Conservation (phyloP, 2,113 vertebrate species). For the Mungos mungo region DNA sequence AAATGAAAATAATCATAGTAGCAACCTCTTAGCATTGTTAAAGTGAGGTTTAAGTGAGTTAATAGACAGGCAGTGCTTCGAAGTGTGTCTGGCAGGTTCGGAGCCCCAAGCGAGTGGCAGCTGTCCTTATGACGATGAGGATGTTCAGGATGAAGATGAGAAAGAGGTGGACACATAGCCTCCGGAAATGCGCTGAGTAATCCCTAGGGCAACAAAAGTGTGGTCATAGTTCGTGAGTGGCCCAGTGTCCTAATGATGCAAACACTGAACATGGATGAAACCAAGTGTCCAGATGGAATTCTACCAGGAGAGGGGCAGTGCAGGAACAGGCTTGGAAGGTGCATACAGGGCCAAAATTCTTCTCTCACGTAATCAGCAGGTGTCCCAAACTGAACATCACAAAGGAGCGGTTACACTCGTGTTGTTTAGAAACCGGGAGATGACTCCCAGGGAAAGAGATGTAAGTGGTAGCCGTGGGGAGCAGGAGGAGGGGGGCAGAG, state of each 20-base stretch:
- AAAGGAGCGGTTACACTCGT: not conserved
- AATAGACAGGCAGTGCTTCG: not conserved
- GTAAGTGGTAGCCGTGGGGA: not conserved
- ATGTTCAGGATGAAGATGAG: not conserved
- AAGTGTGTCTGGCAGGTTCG: not conserved
- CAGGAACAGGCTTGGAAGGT: not conserved
- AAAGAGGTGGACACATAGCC: no score
- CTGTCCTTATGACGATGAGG: not conserved
- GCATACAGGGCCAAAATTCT: not conserved
- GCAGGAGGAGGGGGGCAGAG: accelerated
- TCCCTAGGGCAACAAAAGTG: not conserved
- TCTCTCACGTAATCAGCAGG: not conserved
- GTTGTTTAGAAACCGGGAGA: not conserved
- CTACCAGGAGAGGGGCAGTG: not conserved
- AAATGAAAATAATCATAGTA: not conserved
- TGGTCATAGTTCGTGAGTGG: not conserved
- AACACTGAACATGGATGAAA: not conserved
- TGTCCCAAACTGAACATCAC: not conserved
- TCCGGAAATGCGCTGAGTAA: not conserved
- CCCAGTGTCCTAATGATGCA: not conserved
- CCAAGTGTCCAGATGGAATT: not conserved
- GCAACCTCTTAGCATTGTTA: not conserved
- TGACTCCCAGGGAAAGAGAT: no score
- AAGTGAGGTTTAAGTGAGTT: not conserved
- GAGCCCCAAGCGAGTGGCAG: not conserved